Evolutionary conservation across 2,888 invertebrate genomes (phyloP).

Genomic region (Octonoba sinensis): DNA sequence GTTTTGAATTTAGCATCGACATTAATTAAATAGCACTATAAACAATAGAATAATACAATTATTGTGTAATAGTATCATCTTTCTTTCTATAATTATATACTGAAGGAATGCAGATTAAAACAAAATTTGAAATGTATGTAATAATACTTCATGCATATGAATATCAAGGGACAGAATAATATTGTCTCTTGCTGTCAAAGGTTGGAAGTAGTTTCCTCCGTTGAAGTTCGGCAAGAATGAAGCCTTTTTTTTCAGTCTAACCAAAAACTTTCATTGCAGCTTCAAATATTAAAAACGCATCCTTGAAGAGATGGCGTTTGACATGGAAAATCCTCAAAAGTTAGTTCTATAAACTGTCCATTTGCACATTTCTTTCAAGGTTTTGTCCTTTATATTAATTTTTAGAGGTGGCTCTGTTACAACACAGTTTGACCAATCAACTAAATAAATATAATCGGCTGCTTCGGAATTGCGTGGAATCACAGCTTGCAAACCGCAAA

Average conservation of each 20-base stretch:
- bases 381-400: no score
- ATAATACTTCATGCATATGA: not conserved
- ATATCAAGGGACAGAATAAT: not conserved
- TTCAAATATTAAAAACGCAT: conserved; percentile 1
- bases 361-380: no score
- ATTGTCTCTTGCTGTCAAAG: conserved; percentile 4
- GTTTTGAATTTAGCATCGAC: not conserved
- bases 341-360: no score
- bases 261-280: conserved; percentile 1
- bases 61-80: not conserved
- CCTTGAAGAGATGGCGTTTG: not conserved
- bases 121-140: not conserved
- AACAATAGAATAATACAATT: not conserved
- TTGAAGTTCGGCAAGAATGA: not conserved
- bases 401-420: no score
- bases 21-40: not conserved
- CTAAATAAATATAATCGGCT: no score
- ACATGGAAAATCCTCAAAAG: no score
- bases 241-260: not conserved
- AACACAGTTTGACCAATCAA: no score
- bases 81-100: not conserved
- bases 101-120: not conserved
- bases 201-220: no score
- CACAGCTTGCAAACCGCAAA: no score
- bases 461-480: no score